Conservation (phyloP, 1,140 invertebrate genomes). For the Zaprionus davidi region DNA sequence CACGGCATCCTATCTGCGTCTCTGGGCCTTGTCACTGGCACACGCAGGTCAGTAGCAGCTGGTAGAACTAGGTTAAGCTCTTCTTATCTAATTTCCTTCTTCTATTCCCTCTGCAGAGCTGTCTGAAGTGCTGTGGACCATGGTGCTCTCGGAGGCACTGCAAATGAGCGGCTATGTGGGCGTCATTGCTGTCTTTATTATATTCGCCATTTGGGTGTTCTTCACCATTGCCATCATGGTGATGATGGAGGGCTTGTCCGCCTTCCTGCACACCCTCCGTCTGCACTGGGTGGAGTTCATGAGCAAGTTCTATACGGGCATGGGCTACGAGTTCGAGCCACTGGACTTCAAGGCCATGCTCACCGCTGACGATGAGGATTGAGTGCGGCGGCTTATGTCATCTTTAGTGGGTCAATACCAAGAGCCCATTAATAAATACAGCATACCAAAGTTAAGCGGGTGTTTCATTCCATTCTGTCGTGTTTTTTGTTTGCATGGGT, state of each 20-base stretch:
- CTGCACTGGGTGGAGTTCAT: constrained; percentile 99
- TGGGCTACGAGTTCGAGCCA: constrained; percentile 95
- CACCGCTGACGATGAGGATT: constrained; percentile 85
- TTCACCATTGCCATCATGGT: constrained; percentile 97
- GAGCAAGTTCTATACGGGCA: constrained; percentile 97
- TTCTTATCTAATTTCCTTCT: not conserved
- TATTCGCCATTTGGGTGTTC: constrained; percentile 93
- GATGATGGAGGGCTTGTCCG: constrained; percentile 99
- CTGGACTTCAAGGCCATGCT: constrained; percentile 96
- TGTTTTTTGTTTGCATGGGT: not conserved
- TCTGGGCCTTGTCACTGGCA: constrained; percentile 97
- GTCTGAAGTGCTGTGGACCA: constrained; percentile 94
- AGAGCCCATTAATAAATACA: constrained; percentile 67
- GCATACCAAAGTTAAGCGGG: constrained; percentile 53
- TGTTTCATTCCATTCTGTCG: constrained; percentile 19
- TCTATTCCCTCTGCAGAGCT: constrained; percentile 86
- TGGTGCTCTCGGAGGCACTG: constrained; percentile 87
- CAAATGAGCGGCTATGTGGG: constrained; percentile 59
- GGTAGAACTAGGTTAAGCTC: not conserved
- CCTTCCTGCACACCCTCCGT: constrained; percentile 98
- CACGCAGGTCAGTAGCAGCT: constrained; percentile 90
- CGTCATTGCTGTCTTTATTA: constrained; percentile 87
- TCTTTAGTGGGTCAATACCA: constrained; percentile 57
- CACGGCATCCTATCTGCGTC: constrained; percentile 96
- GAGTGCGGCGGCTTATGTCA: constrained; percentile 30